A percentile compares a stretch with the other conserved stretches of the same genome.
Conservation (phyloP, 2,888 invertebrate species). For the Clanis bilineata region DNA sequence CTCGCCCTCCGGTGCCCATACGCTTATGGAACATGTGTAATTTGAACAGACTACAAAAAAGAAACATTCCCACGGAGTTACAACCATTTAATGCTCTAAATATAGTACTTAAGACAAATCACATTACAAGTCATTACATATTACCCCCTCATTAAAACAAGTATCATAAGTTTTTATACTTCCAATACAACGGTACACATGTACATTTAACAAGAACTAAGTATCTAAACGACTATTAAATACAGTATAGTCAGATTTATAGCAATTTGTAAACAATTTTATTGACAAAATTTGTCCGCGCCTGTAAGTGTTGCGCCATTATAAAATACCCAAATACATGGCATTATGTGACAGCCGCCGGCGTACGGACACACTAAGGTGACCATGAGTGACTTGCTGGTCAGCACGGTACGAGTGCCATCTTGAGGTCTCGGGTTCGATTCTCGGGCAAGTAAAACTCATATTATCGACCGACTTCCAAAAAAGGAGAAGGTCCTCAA, state of each 20-base stretch:
- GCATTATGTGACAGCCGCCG: conserved; percentile 45
- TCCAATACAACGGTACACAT: neutral
- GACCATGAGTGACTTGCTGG: conserved; percentile 20
- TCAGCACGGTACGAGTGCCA: too few relatives aligned
- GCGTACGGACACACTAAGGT: conserved; percentile 26
- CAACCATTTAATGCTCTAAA: neutral
- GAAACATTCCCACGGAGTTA: neutral
- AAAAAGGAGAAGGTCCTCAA: too few relatives aligned
- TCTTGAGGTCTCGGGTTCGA: too few relatives aligned
- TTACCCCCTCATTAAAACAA: neutral
- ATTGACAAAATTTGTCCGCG: conserved; percentile 46
- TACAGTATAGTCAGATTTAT: conserved; percentile 20
- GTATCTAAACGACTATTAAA: conserved; percentile 10
- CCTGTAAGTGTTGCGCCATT: conserved; percentile 43
- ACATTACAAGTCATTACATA: neutral
- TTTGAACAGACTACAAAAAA: neutral
- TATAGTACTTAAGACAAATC: neutral
- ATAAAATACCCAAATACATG: conserved; percentile 41
- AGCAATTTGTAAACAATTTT: conserved; percentile 43
- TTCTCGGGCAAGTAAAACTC: too few relatives aligned
- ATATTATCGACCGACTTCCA: too few relatives aligned
- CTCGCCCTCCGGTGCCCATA: too few relatives aligned
- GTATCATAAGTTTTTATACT: neutral
- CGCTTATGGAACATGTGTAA: too few relatives aligned
- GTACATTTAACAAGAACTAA: neutral